Evolutionary conservation across 1,140 invertebrate species (phyloP).

Genomic region (Leptopilina clavipes): DNA sequence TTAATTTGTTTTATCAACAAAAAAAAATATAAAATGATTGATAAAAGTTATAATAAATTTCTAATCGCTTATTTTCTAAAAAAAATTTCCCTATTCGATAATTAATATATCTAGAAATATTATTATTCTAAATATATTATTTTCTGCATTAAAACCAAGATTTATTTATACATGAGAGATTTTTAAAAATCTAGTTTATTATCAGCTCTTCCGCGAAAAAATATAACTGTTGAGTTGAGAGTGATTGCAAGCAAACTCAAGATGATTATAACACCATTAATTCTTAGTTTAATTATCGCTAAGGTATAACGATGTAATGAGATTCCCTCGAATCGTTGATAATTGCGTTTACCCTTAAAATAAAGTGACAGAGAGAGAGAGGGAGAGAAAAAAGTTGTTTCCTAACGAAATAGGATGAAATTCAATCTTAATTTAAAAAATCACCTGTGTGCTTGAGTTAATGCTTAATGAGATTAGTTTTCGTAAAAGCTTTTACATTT

Average conservation of each 20-base stretch:
- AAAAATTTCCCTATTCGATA: no score
- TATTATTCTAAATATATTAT: no score
- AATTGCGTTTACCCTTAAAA: conserved; percentile 18
- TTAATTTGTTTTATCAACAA: no score
- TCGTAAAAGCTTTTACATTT: conserved; percentile 22
- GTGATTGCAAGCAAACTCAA: conserved; percentile 20
- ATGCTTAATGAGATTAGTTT: conserved; percentile 18
- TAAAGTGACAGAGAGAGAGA: not conserved
- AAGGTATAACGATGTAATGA: conserved; percentile 28
- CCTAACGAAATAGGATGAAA: not conserved
- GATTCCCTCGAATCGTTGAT: conserved; percentile 20
- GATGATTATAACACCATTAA: conserved; percentile 26
- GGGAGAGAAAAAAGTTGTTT: not conserved
- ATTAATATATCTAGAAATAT: no score
- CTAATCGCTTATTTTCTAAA: no score
- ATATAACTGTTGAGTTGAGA: not conserved
- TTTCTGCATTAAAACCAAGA: no score
- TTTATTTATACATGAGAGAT: no score
- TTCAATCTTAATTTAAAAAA: conserved; percentile 23
- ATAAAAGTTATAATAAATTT: no score
- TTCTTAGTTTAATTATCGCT: conserved; percentile 17
- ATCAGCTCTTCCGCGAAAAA: no score
- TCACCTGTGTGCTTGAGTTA: not conserved
- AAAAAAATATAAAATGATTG: no score
- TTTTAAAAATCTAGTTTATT: no score